Base-by-base conservation (phyloP, 2,888 invertebrate genomes). In the Noctua comes region DNA sequence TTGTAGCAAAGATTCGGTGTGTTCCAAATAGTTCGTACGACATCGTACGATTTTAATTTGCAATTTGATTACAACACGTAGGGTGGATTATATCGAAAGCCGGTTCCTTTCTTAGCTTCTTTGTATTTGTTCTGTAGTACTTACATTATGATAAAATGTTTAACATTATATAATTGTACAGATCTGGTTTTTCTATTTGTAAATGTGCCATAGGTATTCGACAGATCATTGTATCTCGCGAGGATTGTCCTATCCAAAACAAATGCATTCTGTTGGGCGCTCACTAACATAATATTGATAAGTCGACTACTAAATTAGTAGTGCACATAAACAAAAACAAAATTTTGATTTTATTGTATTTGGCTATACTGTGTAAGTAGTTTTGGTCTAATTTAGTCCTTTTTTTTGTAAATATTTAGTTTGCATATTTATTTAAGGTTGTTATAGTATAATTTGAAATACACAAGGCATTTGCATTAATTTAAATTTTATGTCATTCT, bases 61-160 rank as follows among this genome's bases (percentile, higher is more conserved):
- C 73, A 85, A 79, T 78, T 85, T 76, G 79, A 86, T 74, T 80
- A 62, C 72, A 73, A 73, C 71, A 68, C 71, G 76, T 76, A 57
- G 51, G 24, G 31, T 48, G 64, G 82, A 81, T 75, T 82, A 57
- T 75, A 48, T 46, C 46, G 21, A n/a, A 80, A 51, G 27, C 36
- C 10, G 36, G 16, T 71, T 68, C n/a, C 48, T 31, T 71, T 71
- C 24, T 27, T n/a, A 43, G 24, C 2, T 48, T 11, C 48, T 46
- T 31, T 51, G 10, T 68, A 43, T 31, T 66, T n/a, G 2, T 78
- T 68, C 27, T 54, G 31, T 59, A 18, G 10, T 54, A 68, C 36
- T 65, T 59, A 43, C 4, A 13, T 24, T 40, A 36, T 57, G 8
- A 31, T 48, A 57, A 27, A 8, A 2, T 16, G 4, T 13, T 16